phyloP scores from a whole-genome alignment of 2,113 vertebrate species.

The Argyrosomus japonicus region DNA sequence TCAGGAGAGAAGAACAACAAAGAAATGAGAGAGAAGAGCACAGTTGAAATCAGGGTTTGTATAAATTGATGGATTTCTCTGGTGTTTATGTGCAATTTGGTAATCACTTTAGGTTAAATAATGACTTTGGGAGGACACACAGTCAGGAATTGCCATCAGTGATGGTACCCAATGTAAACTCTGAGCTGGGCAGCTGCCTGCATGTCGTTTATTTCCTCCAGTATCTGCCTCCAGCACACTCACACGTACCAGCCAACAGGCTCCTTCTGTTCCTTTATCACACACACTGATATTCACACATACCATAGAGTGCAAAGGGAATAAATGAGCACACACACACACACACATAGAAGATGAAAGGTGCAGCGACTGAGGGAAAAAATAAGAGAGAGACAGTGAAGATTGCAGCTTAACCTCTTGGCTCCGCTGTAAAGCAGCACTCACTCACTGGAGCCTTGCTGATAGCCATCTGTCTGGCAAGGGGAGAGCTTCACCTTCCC shows the following conservation, averaged over 20 bases:
- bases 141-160: slow-evolving; percentile 67
- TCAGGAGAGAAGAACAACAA: slow-evolving; percentile 16
- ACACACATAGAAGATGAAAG: slow-evolving; percentile 68
- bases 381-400: slow-evolving; percentile 71
- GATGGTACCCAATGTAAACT: slow-evolving; percentile 69
- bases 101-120: slow-evolving; percentile 55
- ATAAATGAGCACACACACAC: slow-evolving; percentile 56
- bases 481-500: slow-evolving; percentile 65
- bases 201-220: slow-evolving; percentile 75
- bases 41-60: not conserved
- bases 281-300: slow-evolving; percentile 69
- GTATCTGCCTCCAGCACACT: slow-evolving; percentile 81
- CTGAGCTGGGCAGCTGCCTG: slow-evolving; percentile 69
- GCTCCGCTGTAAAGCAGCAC: slow-evolving; percentile 70
- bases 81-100: slow-evolving; percentile 5
- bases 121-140: slow-evolving; percentile 63
- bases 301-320: slow-evolving; percentile 54
- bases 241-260: slow-evolving; percentile 66
- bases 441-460: slow-evolving; percentile 71
- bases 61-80: not conserved
- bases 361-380: slow-evolving; percentile 59
- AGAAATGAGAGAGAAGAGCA: slow-evolving; percentile 9
- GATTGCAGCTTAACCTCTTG: slow-evolving; percentile 79
- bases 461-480: slow-evolving; percentile 79
- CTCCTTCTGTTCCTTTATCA: slow-evolving; percentile 82